phyloP scores from a whole-genome alignment of 1,140 invertebrate genomes.

The Aphis gossypii region DNA sequence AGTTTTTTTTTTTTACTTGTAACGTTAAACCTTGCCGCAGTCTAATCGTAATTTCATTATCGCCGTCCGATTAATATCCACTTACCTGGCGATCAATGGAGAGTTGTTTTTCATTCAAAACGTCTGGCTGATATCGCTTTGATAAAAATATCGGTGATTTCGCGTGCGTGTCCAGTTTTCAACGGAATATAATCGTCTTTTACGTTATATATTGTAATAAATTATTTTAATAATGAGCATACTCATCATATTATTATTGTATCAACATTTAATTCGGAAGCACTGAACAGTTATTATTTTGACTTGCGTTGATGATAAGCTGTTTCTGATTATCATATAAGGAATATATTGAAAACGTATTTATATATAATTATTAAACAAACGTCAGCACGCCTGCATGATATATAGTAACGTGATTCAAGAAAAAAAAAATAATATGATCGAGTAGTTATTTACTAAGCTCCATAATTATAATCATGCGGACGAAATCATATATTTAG shows the following conservation, averaged over 20 bases:
- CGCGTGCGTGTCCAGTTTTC: slow-evolving; percentile 12
- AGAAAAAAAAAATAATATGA: not conserved
- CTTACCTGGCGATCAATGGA: slow-evolving; percentile 46
- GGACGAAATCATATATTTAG: too few relatives aligned
- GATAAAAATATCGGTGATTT: slow-evolving; percentile 27
- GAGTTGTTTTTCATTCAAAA: slow-evolving; percentile 56
- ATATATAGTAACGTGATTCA: not conserved
- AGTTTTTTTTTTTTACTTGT: slow-evolving; percentile 30
- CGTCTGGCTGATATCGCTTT: slow-evolving; percentile 31
- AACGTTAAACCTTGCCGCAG: not conserved
- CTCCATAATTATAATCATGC: not conserved
- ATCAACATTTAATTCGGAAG: not conserved
- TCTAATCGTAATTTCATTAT: slow-evolving; percentile 49
- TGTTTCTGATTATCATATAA: not conserved
- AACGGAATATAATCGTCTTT: not conserved
- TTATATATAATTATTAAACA: not conserved
- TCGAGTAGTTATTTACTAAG: not conserved
- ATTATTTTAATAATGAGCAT: slow-evolving; percentile 9
- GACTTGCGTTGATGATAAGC: not conserved
- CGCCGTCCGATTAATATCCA: slow-evolving; percentile 41
- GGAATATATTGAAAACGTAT: not conserved
- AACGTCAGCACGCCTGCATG: not conserved
- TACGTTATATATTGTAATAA: not conserved
- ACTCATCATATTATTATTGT: slow-evolving; percentile 21
- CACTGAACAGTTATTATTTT: not conserved